These are phyloP conservation scores for Ferdinandea cuprea DNA, from an alignment of 2,888 invertebrate genomes.

Conservation along the genomic window DNA sequence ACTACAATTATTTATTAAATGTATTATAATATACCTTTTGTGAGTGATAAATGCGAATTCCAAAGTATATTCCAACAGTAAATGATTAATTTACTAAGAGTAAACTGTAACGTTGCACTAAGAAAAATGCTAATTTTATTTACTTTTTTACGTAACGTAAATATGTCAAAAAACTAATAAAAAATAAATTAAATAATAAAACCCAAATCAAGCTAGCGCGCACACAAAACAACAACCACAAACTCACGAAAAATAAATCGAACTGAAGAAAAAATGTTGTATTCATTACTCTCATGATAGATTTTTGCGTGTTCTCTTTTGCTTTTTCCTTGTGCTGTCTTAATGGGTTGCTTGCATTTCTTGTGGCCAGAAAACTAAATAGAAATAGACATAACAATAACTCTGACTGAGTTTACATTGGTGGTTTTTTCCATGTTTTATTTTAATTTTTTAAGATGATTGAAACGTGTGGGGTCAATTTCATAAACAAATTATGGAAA, in stretches of 20 bases:
- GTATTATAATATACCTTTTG: conserved; percentile 21
- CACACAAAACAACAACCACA: conserved; percentile 10
- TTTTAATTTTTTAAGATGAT: no score
- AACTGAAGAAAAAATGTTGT: conserved; percentile 55
- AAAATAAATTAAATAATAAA: conserved; percentile 47
- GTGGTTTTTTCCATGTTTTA: no score
- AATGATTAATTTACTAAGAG: neutral
- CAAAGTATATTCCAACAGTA: neutral
- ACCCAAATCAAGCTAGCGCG: conserved; percentile 16
- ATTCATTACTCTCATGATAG: conserved; percentile 35
- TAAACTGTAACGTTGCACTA: conserved; percentile 24
- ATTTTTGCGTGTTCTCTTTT: neutral
- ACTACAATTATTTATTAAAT: neutral
- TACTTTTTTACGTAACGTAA: conserved; percentile 50
- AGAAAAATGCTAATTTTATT: conserved; percentile 26
- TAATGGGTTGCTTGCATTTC: conserved; percentile 1
- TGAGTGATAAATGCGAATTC: neutral
- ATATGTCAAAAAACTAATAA: conserved; percentile 57
- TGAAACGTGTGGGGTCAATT: no score
- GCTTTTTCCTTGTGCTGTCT: neutral
- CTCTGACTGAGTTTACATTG: no score
- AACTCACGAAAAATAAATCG: conserved; percentile 58
- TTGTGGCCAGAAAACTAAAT: no score
- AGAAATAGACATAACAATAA: no score
- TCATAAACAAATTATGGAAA: no score